Percentiles rank a stretch among this genome's conserved stretches.
phyloP scores from a whole-genome alignment of 2,888 invertebrate genomes.

The Melikaiella ostensackeni region DNA sequence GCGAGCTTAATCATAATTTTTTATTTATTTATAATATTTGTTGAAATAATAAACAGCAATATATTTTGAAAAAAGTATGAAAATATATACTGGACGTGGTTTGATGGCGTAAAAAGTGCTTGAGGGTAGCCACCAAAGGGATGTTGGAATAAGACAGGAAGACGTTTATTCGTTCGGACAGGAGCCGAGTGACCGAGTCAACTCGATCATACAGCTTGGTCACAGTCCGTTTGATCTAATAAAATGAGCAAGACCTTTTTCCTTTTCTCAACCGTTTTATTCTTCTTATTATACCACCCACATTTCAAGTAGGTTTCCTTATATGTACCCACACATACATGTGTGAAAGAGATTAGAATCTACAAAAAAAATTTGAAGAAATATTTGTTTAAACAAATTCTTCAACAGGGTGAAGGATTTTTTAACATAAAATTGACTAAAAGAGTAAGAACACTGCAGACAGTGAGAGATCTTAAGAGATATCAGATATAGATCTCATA shows the following conservation, averaged over 20 bases:
- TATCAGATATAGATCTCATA: too few relatives aligned
- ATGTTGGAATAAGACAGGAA: constrained; percentile 52
- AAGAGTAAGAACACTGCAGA: too few relatives aligned
- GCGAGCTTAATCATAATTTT: too few relatives aligned
- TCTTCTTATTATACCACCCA: constrained; percentile 35
- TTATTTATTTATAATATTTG: not conserved
- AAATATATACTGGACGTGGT: constrained; percentile 47
- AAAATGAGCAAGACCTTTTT: constrained; percentile 64
- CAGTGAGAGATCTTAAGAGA: too few relatives aligned
- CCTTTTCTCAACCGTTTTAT: constrained; percentile 52
- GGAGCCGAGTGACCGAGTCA: constrained; percentile 72
- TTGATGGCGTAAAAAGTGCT: constrained; percentile 55
- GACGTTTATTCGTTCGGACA: constrained; percentile 71
- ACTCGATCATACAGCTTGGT: constrained; percentile 72
- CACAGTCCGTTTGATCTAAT: constrained; percentile 70
- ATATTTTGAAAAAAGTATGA: not conserved
- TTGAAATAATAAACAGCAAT: not conserved
- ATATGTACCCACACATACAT: not conserved
- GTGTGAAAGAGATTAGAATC: too few relatives aligned
- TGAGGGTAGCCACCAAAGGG: constrained; percentile 51
- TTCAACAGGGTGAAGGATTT: too few relatives aligned
- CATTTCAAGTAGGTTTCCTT: not conserved
- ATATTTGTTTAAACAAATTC: too few relatives aligned
- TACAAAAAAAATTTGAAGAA: too few relatives aligned
- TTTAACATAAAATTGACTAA: too few relatives aligned